Conservation (phyloP, 2,113 vertebrate species). For the Sapajus apella region DNA sequence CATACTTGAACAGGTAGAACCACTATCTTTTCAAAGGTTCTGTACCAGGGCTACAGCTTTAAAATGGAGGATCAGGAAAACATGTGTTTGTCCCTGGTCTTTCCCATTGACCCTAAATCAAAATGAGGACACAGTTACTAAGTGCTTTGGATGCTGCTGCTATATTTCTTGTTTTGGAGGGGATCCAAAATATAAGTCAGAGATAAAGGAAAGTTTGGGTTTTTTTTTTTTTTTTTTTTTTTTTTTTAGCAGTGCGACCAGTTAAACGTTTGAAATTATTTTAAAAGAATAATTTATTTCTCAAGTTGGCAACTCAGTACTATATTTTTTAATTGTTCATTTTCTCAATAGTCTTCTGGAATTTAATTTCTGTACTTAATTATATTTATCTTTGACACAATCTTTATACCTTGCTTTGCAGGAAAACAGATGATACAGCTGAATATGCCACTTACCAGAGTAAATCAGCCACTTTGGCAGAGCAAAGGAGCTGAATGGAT, state of each 20-base stretch:
- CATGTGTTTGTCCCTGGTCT: neutral
- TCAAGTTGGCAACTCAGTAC: neutral
- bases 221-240: neutral
- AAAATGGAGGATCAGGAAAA: neutral
- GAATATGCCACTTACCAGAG: conserved; percentile 61
- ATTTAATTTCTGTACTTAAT: neutral
- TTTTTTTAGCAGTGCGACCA: neutral
- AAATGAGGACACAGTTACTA: neutral
- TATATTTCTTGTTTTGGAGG: neutral
- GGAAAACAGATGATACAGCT: conserved; percentile 61
- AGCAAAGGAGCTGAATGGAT: neutral
- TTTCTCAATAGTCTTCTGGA: conserved; percentile 14
- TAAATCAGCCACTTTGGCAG: neutral
- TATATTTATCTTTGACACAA: conserved; percentile 54
- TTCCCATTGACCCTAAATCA: neutral
- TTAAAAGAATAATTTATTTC: neutral
- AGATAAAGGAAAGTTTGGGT: neutral
- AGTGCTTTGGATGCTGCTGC: neutral
- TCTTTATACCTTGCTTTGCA: conserved; percentile 77
- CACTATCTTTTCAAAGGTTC: neutral
- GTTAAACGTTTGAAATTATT: neutral
- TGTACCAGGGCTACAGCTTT: neutral
- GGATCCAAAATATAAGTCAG: neutral
- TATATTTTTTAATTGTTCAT: neutral
- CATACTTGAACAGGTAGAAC: neutral